Percentiles rank a stretch among this genome's conserved stretches.
phyloP scores from a whole-genome alignment of 2,888 invertebrate species.

The Alviniconcha strummeri region DNA sequence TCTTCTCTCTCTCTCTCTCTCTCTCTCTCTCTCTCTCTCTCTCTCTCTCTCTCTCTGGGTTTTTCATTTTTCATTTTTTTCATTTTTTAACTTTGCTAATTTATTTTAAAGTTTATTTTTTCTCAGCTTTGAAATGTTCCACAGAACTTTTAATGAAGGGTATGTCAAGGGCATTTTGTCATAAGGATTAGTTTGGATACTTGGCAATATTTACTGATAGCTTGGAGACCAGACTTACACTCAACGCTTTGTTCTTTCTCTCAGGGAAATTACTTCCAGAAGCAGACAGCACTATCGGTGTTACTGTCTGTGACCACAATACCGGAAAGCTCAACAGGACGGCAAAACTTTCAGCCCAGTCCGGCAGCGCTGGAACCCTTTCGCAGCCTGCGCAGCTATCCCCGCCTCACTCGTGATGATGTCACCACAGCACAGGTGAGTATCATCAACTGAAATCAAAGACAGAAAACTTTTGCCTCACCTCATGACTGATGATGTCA shows the following conservation, averaged over 20 bases:
- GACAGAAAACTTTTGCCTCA: too few species aligned
- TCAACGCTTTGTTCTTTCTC: background rate
- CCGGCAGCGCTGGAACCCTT: conserved; percentile 29
- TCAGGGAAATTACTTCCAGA: conserved; percentile 44
- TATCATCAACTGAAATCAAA: too few species aligned
- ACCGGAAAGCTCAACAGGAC: conserved; percentile 23
- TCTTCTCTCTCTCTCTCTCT: background rate
- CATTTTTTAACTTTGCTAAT: background rate
- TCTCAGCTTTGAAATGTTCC: too few species aligned
- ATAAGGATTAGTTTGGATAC: too few species aligned
- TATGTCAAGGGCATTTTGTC: too few species aligned
- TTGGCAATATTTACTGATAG: too few species aligned
- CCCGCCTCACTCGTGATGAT: conserved; percentile 32
- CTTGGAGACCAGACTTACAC: background rate
- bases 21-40: background rate
- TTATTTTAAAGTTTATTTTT: background rate
- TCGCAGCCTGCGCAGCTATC: conserved; percentile 34
- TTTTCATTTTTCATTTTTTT: background rate
- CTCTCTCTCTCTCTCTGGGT: background rate
- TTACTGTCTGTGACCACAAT: conserved; percentile 39
- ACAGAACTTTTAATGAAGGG: too few species aligned
- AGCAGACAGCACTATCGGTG: conserved; percentile 36
- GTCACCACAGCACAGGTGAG: conserved; percentile 33
- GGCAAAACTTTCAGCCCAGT: conserved; percentile 3
- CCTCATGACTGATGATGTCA: too few species aligned